Conservation (phyloP, 2,797 vertebrate genomes). For the Betta splendens region DNA sequence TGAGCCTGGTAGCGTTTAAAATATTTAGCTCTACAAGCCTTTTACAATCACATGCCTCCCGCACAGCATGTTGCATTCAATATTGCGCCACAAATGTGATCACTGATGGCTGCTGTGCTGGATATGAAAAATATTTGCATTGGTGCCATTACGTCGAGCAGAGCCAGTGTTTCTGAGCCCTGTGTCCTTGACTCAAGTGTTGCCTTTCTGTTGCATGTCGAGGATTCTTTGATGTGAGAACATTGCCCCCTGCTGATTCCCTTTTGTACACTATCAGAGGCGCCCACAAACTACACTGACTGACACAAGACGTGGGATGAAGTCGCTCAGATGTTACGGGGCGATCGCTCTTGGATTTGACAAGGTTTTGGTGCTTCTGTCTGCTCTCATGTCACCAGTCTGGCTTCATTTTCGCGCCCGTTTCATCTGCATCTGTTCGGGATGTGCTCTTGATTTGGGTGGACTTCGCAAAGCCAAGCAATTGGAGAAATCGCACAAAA, state of each 20-base stretch:
- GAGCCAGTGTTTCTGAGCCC: constrained; percentile 49
- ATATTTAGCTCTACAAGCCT: constrained; percentile 47
- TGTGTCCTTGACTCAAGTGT: constrained; percentile 59
- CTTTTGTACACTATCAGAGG: constrained; percentile 41
- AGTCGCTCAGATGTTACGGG: constrained; percentile 34
- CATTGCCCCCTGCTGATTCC: constrained; percentile 81
- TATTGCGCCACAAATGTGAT: constrained; percentile 33
- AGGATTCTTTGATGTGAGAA: constrained; percentile 73
- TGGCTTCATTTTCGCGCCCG: constrained; percentile 8
- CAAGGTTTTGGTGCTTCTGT: constrained; percentile 8
- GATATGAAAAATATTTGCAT: constrained; percentile 49
- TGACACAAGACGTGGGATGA: constrained; percentile 49
- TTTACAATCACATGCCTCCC: constrained; percentile 24
- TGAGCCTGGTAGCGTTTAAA: constrained; percentile 36
- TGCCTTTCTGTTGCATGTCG: constrained; percentile 37
- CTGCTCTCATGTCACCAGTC: constrained; percentile 14
- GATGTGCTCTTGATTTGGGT: constrained; percentile 7
- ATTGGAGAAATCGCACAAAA: constrained; percentile 3
- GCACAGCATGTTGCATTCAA: constrained; percentile 40
- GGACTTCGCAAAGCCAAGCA: constrained; percentile 3
- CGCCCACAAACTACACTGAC: constrained; percentile 23
- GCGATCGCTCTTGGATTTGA: constrained; percentile 41
- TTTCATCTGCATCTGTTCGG: constrained; percentile 7
- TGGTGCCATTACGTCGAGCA: constrained; percentile 42
- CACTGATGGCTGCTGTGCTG: constrained; percentile 41